Evolutionary conservation across 2,888 invertebrate genomes (phyloP).

Genomic region (Ashinkailepas kermadecensis): DNA sequence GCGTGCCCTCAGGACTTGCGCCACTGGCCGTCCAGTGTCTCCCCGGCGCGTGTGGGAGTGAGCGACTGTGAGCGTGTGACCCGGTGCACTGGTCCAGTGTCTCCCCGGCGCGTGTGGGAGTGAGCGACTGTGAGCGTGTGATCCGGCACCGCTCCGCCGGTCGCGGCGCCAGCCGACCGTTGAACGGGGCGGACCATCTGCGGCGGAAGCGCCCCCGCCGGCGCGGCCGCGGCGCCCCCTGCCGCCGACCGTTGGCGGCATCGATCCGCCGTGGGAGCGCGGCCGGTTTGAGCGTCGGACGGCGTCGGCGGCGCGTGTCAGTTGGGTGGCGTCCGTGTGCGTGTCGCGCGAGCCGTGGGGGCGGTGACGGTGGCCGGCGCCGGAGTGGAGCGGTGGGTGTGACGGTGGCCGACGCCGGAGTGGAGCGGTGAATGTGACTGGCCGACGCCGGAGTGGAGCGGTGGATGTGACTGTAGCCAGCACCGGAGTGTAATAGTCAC

Average conservation of each 20-base stretch:
- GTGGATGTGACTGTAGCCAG: no score
- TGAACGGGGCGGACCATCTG: no score
- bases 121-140: no score
- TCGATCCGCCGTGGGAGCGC: constrained; percentile 2
- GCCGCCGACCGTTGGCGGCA: constrained; percentile 13
- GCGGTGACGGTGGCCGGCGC: background rate
- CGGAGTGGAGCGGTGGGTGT: constrained; percentile 4
- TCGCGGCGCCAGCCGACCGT: no score
- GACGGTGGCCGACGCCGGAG: background rate
- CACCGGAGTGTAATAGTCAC: no score
- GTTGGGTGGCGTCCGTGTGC: background rate
- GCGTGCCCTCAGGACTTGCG: background rate
- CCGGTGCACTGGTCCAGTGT: no score
- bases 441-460: background rate
- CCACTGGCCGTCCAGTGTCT: background rate
- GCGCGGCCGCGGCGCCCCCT: constrained; percentile 31
- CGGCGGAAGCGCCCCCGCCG: constrained; percentile 30
- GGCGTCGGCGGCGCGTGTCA: background rate
- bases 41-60: no score
- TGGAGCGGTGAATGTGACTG: background rate
- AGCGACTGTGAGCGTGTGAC: no score
- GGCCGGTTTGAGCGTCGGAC: background rate
- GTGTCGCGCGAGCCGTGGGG: background rate
- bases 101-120: background rate
- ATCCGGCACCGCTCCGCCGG: no score